Percentiles rank a stretch among this genome's conserved stretches.
phyloP scores from a whole-genome alignment of 2,888 invertebrate species.

The Drosophila aldrichi region DNA sequence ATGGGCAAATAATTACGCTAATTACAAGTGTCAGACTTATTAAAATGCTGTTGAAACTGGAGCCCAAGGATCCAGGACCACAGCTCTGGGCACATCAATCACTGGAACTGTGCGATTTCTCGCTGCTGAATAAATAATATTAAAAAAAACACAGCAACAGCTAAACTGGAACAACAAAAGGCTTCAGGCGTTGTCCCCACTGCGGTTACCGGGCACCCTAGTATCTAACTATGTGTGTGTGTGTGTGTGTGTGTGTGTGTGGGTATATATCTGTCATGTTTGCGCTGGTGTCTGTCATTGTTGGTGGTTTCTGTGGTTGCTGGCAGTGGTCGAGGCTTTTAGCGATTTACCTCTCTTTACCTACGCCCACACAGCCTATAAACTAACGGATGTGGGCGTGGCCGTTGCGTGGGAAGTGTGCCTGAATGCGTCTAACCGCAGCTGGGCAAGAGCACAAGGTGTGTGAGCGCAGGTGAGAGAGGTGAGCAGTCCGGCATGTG shows the following conservation, averaged over 20 bases:
- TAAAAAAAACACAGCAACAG: slow-evolving; percentile 58
- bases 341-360: slow-evolving; percentile 45
- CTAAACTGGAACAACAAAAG: slow-evolving; percentile 21
- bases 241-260: slow-evolving; percentile 9
- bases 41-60: slow-evolving; percentile 43
- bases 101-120: slow-evolving; percentile 53
- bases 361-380: slow-evolving; percentile 34
- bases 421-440: slow-evolving; percentile 41
- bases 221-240: not conserved
- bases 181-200: slow-evolving; percentile 52
- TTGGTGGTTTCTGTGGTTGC: slow-evolving; percentile 72
- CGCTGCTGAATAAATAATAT: slow-evolving; percentile 73
- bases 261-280: slow-evolving; percentile 36
- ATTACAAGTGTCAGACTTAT: slow-evolving; percentile 62
- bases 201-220: slow-evolving; percentile 55
- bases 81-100: slow-evolving; percentile 66
- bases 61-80: slow-evolving; percentile 20
- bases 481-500: not conserved
- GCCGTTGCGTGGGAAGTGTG: slow-evolving; percentile 56
- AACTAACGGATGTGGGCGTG: slow-evolving; percentile 65
- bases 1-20: slow-evolving; percentile 69
- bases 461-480: not conserved
- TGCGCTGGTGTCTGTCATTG: slow-evolving; percentile 52
- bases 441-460: not conserved
- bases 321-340: slow-evolving; percentile 60